Base-by-base conservation (phyloP, 2,113 vertebrate genomes). In the Australoheros scitulus region DNA sequence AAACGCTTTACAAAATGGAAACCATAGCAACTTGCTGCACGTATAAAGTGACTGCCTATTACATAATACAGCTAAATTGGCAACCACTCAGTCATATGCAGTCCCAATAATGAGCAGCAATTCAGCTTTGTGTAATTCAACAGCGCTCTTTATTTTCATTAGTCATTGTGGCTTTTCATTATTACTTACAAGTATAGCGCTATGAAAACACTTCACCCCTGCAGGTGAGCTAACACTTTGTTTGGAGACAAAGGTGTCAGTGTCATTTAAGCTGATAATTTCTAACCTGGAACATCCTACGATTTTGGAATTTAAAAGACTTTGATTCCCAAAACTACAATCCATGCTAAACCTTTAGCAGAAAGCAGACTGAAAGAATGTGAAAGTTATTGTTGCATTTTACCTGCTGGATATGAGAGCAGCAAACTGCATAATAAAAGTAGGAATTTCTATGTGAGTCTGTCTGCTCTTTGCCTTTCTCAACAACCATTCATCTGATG, bases 21-120 rank as follows among this genome's bases (percentile, higher is more conserved):
- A 88, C 92, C 91, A 92, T 91, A 50, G 91, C 83, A 92, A 94
- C 92, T 41, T 80, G 18, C 76, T 79, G 72, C 60, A 72, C 52
- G 83, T 90, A 82, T 81, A 80, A 88, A 82, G 87, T 84, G 90
- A 88, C 84, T 85, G 70, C 63, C 52, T 65, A 43, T 82, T 80
- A 87, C 81, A 60, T 83, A 87, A 91, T 84, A 11, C 59, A 36
- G 58, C 60, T 76, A 75, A 87, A 87, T 79, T 84, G 79, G 80
- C 38, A 43, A 56, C 26, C 82, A 82, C 80, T 84, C 57, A 34
- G 58, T 87, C 79, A 32, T 36, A 77, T 24, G 34, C 61, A 34
- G 55, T 79, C 61, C 75, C 34, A 82, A 78, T 88, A 89, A 88
- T 3, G 17, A 70, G 80, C 83, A 65, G 81, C 74, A 64, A 47